These are phyloP conservation scores for Calephelis virginiensis DNA, from an alignment of 1,140 invertebrate genomes.

Conservation along the genomic window DNA sequence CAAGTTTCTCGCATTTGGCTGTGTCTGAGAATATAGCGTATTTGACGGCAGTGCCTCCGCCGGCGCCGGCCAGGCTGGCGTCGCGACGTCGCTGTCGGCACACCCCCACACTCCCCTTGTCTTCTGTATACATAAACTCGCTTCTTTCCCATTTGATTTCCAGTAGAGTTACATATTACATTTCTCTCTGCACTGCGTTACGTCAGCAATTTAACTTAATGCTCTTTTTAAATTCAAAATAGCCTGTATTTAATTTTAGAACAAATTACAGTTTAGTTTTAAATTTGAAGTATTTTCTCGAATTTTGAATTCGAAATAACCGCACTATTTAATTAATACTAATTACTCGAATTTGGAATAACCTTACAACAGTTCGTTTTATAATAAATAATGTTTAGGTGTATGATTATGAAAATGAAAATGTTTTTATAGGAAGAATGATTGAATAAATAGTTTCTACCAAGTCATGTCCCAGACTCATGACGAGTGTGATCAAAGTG, in stretches of 20 bases:
- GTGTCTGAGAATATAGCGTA: conserved; percentile 45
- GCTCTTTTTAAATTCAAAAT: neutral
- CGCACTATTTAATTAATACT: too few species aligned
- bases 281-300: too few species aligned
- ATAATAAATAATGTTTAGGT: too few species aligned
- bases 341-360: too few species aligned
- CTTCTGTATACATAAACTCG: conserved; percentile 25
- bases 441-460: conserved; percentile 33
- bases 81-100: conserved; percentile 55
- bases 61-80: conserved; percentile 70
- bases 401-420: neutral
- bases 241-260: neutral
- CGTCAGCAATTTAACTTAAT: neutral
- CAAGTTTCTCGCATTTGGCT: conserved; percentile 13
- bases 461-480: conserved; percentile 69
- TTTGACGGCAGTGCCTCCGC: conserved; percentile 48
- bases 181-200: conserved; percentile 6
- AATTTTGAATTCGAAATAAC: too few species aligned
- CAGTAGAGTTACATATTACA: neutral
- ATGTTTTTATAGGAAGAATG: conserved; percentile 36
- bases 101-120: conserved; percentile 32
- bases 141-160: conserved; percentile 25
- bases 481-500: conserved; percentile 54
- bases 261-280: too few species aligned
- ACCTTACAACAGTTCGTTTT: too few species aligned